phyloP scores from a whole-genome alignment of 1,140 invertebrate species.

The Halictus rubicundus region DNA sequence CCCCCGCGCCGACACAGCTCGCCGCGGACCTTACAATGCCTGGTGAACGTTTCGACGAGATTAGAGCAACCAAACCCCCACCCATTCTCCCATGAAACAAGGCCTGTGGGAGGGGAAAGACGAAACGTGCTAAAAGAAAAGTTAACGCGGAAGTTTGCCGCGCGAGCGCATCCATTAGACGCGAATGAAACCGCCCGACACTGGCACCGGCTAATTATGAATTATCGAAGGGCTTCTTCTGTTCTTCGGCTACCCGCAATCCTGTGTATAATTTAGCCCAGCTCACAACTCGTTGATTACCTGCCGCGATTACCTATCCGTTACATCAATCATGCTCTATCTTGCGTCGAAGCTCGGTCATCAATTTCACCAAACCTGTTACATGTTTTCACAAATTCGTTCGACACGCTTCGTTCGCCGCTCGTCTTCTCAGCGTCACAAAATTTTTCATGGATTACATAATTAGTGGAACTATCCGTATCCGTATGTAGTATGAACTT shows the following conservation, averaged over 20 bases:
- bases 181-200: conserved; percentile 26
- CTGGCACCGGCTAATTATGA: conserved; percentile 25
- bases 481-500: no score
- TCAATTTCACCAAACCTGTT: no score
- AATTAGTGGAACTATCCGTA: no score
- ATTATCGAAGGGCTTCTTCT: conserved; percentile 10
- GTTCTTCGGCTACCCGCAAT: background rate
- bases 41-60: conserved; percentile 32
- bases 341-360: no score
- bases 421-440: no score
- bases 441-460: no score
- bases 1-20: conserved; percentile 43
- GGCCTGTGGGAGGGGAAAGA: background rate
- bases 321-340: no score
- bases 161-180: conserved; percentile 40
- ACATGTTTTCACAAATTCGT: no score
- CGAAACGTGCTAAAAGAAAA: conserved; percentile 38
- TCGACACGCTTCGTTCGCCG: no score
- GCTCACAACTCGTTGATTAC: background rate
- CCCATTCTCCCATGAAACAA: background rate
- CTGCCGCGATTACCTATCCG: background rate
- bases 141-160: conserved; percentile 53
- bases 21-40: conserved; percentile 40
- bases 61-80: conserved; percentile 20
- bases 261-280: conserved; percentile 9